Percentiles rank a stretch among this genome's conserved stretches.
Evolutionary conservation across 2,888 invertebrate genomes (phyloP).

Genomic region (Augochlorella aurata): DNA sequence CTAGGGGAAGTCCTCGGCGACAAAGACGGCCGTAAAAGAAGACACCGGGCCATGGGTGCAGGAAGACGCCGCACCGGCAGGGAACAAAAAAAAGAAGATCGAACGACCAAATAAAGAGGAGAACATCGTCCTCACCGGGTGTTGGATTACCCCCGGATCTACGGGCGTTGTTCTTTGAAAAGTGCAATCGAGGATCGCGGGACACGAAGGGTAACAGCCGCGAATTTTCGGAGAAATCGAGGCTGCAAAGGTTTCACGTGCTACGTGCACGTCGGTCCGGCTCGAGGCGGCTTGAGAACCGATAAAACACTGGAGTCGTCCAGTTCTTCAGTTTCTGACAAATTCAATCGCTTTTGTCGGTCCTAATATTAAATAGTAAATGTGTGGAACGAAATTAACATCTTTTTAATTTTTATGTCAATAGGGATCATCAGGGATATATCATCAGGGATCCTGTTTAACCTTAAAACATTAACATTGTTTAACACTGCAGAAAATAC

Average conservation of each 20-base stretch:
- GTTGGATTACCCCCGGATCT: constrained; percentile 61
- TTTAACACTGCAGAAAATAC: background rate
- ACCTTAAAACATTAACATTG: background rate
- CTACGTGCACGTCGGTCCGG: background rate
- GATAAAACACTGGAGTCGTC: background rate
- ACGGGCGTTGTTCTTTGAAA: constrained; percentile 55
- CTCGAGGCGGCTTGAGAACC: background rate
- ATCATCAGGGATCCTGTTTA: too few species aligned
- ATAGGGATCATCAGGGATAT: too few species aligned
- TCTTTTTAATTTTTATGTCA: too few species aligned
- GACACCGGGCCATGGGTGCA: constrained; percentile 45
- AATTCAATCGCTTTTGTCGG: background rate
- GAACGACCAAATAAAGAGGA: constrained; percentile 55
- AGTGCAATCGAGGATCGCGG: constrained; percentile 41
- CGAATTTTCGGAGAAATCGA: constrained; percentile 6
- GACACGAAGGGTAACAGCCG: constrained; percentile 15
- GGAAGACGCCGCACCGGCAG: constrained; percentile 14
- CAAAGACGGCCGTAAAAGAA: constrained; percentile 58
- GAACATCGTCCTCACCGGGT: constrained; percentile 42
- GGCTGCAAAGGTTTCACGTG: background rate
- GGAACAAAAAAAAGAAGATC: constrained; percentile 28
- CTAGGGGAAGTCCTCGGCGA: constrained; percentile 59
- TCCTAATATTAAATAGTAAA: background rate
- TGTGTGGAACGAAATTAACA: background rate
- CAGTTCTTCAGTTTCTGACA: background rate